Evolutionary conservation across 2,113 vertebrate species (phyloP), one percentile per base, ranked within the genome.

Genomic region (Thymallus thymallus): DNA sequence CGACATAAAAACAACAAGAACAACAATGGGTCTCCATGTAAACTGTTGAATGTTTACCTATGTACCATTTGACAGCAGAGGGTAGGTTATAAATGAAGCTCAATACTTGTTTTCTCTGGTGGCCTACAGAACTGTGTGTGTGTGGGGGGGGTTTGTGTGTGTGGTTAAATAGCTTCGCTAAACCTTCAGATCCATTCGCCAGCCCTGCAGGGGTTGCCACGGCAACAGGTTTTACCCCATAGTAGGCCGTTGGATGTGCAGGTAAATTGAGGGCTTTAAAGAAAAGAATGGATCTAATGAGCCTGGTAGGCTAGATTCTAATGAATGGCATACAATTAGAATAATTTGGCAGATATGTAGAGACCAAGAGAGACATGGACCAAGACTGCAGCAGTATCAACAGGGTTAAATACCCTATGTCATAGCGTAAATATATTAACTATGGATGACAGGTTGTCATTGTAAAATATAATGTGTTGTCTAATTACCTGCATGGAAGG

Each of bases 121-220:
- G 80, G 75, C 80, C 80, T 61, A 69, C 35, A 41, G 63, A 24
- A 68, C 55, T 60, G 55, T 68, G 23, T 71, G 9, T 10, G 35
- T 10, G 35, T 41, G 9, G 9, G 35, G 10, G 35, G 2, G 35
- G 35, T 41, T 41, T 41, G 35, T 41, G 35, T 41, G 32, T 62
- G 69, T 62, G 41, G 5, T 9, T 35, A 4, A 30, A 86, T 75
- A 76, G 68, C 76, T 72, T 45, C 9, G 65, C 65, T 64, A 77
- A 73, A 68, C 77, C 76, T 67, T 69, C 14, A 45, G 68, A 77
- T 63, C 1, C 13, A 60, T 29, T 29, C 12, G 26, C 62, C 81
- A 64, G 63, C 74, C 29, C 61, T 22, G 45, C 55, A 72, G 65
- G 29, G 41, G 83, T 90, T 87, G 73, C 85, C 26, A 87, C 86